A percentile compares a stretch with the other conserved stretches of the same genome.
Conservation (phyloP, 2,888 invertebrate species). For the Brachycybe producta region DNA sequence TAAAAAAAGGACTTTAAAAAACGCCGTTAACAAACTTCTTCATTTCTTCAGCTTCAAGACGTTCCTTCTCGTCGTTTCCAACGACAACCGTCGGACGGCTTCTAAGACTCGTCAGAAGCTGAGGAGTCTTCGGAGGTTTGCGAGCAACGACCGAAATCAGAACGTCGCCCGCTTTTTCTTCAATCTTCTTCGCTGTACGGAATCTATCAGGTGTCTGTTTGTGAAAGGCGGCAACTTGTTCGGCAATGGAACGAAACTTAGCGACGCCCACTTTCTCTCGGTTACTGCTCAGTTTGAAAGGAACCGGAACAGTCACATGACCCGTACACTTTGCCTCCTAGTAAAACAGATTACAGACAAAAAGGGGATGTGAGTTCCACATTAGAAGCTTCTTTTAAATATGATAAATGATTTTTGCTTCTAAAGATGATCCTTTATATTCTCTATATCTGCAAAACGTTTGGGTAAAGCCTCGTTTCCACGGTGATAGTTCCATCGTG, state of each 20-base stretch:
- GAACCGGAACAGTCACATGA: slow-evolving; percentile 1
- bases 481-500: too few species aligned
- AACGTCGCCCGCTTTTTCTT: background rate
- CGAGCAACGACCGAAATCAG: slow-evolving; percentile 33
- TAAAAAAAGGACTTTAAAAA: too few species aligned
- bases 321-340: background rate
- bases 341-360: background rate
- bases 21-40: too few species aligned
- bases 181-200: slow-evolving; percentile 27
- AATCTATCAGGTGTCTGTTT: slow-evolving; percentile 48
- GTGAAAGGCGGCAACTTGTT: slow-evolving; percentile 44
- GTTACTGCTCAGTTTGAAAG: slow-evolving; percentile 5
- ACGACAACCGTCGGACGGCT: slow-evolving; percentile 42
- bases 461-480: too few species aligned
- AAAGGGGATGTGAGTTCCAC: too few species aligned
- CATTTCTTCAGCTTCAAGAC: slow-evolving; percentile 48
- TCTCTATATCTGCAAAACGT: too few species aligned
- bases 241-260: slow-evolving; percentile 46
- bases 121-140: slow-evolving; percentile 40
- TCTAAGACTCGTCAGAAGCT: slow-evolving; percentile 41
- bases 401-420: too few species aligned
- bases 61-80: slow-evolving; percentile 48
- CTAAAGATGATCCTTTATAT: too few species aligned
- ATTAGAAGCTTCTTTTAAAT: too few species aligned
- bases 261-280: slow-evolving; percentile 6